Evolutionary conservation across 2,113 vertebrate genomes (phyloP).

Genomic region (Mormoops blainvillei): DNA sequence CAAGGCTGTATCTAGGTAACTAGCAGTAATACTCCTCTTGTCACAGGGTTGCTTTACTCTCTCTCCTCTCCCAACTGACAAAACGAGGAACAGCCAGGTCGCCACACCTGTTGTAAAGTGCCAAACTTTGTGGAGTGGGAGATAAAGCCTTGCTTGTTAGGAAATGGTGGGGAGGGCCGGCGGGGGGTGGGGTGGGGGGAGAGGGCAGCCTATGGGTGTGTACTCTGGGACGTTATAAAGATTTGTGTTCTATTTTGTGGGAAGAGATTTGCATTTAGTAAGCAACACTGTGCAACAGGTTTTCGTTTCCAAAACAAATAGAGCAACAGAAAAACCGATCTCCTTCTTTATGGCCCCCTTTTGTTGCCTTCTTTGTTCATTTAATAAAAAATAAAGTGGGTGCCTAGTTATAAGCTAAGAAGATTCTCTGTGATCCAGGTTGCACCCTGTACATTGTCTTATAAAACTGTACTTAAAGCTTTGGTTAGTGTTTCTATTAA

Average conservation of each 20-base stretch:
- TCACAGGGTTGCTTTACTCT: not conserved
- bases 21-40: not conserved
- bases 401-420: not conserved
- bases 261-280: not conserved
- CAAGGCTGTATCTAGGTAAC: not conserved
- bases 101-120: not conserved
- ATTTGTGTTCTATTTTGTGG: not conserved
- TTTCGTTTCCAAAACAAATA: conserved; percentile 30
- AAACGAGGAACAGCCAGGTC: not conserved
- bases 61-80: not conserved
- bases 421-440: not conserved
- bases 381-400: not conserved
- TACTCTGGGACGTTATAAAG: not conserved
- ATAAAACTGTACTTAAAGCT: not conserved
- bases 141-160: not conserved
- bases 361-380: not conserved
- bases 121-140: not conserved
- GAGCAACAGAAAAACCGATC: not conserved
- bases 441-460: not conserved
- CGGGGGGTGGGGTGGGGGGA: not conserved
- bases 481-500: not conserved
- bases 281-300: not conserved
- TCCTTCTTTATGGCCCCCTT: not conserved
- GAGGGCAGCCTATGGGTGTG: not conserved
- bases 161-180: too few relatives aligned